Evolutionary conservation across 2,888 invertebrate species (phyloP), one percentile per base, ranked within the genome.

Genomic region (Lepeophtheirus nordmannii): DNA sequence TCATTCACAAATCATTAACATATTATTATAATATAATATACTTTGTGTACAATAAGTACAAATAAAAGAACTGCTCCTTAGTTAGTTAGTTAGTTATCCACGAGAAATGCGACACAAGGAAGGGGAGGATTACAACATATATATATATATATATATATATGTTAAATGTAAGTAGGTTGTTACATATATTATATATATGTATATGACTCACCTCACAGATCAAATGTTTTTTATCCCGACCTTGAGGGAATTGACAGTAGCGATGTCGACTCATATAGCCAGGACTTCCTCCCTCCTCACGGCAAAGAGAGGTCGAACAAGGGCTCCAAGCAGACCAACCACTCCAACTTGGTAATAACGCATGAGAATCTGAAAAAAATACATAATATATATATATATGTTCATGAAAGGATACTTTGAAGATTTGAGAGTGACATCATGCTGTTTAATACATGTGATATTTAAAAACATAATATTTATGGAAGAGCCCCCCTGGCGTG

Each of bases 191-290:
- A 30, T 7, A 30, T 10, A 30, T 20, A n/a, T 22, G 5, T 1
- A 14, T 11, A 22, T 11, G 20, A 57, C 22, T 57, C 57, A 57
- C 57, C 57, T 57, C 57, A 30, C 57, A 57, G 30, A 30, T 30
- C 23, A 57, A 30, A 57, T 22, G 20, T 30, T 30, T 57, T 57
- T 57, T 57, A 57, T 57, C 57, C n/a, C 22, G 20, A 30, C 23
- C 23, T 57, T 57, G 57, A 57, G 57, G 57, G 22, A 57, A 57
- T 57, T 57, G 57, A 30, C 57, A 57, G 22, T 22, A 22, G 11
- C 57, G 57, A 57, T 57, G 57, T 20, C 57, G 57, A 30, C 22
- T 22, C 22, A 1, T 57, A 30, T 57, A 57, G n/a, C 57, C 57
- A 57, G 11, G 20, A 1, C 20, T 20, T 10, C 57, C 57, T 20